Evolutionary conservation across 2,797 vertebrate genomes (phyloP), one percentile per base, ranked within the genome.

Genomic region (Microctenopoma steveboyesi): DNA sequence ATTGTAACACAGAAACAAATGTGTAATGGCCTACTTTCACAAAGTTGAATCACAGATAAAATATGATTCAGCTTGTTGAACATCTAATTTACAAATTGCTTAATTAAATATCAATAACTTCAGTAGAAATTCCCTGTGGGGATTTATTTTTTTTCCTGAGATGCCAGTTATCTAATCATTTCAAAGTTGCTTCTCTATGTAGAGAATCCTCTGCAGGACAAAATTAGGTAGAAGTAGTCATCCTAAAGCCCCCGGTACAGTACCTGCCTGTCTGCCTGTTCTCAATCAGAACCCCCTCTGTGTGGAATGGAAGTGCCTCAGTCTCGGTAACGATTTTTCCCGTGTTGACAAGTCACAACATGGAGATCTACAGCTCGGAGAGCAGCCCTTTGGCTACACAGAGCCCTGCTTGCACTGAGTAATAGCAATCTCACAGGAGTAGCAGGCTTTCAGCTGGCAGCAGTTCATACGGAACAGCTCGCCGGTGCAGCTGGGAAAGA

Each of bases 301-400:
- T 89, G 87, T 91, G 87, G 81, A 92, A 89, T 91, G 88, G 90
- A 87, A 91, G 91, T 88, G 91, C 89, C 91, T 86, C 87, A 89
- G 86, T 88, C 89, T 84, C 86, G 86, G 87, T 93, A 94, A 93
- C 87, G 92, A 93, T 94, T 93, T 93, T 91, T 89, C 86, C 86
- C 81, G 87, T 93, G 93, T 94, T 94, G 93, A 93, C 93, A 93
- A 95, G 93, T 93, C 91, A 92, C 93, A 92, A 94, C 94, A 94
- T 91, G 90, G 91, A 93, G 93, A 94, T 94, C 90, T 92, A 92
- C 92, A 93, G 92, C 91, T 91, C 88, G 85, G 89, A 92, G 92
- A 93, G 89, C 91, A 92, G 92, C 90, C 89, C 91, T 94, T 93
- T 93, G 93, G 94, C 93, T 92, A 92, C 91, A 62, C 88, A 85